Evolutionary conservation across 2,113 vertebrate genomes (phyloP).

Genomic region (Muscicapa adusta): DNA sequence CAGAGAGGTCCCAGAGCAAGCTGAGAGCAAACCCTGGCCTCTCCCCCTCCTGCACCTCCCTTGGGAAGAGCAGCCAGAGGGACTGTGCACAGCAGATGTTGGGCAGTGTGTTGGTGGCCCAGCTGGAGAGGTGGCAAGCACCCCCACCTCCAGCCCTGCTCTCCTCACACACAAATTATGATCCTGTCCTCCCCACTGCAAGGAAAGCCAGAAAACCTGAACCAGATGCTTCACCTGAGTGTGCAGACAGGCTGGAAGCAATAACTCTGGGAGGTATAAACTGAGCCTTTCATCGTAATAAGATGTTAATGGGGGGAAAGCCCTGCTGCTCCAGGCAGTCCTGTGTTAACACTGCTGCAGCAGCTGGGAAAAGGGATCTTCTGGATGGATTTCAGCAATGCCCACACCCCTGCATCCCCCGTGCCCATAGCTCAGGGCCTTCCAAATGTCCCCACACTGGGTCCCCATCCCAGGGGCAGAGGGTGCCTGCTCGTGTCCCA

Average conservation of each 20-base stretch:
- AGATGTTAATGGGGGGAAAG: conserved; percentile 41
- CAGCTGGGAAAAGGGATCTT: background rate
- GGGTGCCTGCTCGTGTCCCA: background rate
- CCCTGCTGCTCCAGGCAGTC: background rate
- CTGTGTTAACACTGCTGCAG: background rate
- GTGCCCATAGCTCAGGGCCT: fast-evolving
- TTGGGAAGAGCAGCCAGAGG: background rate
- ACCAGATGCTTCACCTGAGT: conserved; percentile 43
- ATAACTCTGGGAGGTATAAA: conserved; percentile 26
- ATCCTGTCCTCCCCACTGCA: background rate
- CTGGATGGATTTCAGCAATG: fast-evolving
- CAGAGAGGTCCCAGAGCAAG: background rate
- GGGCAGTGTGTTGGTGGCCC: background rate
- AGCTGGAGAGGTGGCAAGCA: background rate
- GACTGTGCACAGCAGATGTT: background rate
- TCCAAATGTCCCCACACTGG: fast-evolving
- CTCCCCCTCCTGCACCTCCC: too few relatives aligned
- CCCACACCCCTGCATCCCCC: background rate
- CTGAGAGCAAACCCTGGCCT: background rate
- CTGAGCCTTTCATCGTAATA: conserved; percentile 17
- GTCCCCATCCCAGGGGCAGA: background rate
- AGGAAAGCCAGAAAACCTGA: background rate
- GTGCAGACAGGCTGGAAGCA: conserved; percentile 49
- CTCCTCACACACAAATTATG: background rate
- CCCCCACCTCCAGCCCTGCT: background rate